A percentile compares a stretch with the other conserved stretches of the same genome.
These are phyloP conservation scores for Nemurella pictetii DNA, from an alignment of 2,888 invertebrate species.

Conservation along the genomic window DNA sequence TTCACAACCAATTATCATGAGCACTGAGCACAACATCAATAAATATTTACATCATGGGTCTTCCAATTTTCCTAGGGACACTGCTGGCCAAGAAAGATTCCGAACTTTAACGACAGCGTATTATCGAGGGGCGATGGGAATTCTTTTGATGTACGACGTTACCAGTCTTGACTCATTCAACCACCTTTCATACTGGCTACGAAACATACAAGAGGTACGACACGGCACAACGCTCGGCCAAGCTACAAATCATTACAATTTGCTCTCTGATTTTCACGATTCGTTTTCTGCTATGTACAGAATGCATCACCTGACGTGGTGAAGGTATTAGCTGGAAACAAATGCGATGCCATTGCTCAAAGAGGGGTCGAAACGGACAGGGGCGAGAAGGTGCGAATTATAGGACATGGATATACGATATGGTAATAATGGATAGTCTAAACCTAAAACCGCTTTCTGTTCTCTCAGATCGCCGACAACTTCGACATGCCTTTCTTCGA, in stretches of 20 bases:
- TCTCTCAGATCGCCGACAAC: conserved; percentile 74
- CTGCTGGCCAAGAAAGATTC: conserved; percentile 77
- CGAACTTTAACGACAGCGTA: conserved; percentile 85
- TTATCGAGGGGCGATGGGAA: conserved; percentile 89
- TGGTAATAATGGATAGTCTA: no score
- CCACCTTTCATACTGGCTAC: conserved; percentile 86
- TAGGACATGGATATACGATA: no score
- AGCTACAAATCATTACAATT: background rate
- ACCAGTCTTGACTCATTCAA: conserved; percentile 89
- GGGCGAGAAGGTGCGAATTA: conserved; percentile 70
- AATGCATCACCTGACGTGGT: conserved; percentile 86
- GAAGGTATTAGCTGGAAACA: conserved; percentile 83
- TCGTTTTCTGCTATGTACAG: conserved; percentile 54
- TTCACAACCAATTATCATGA: no score
- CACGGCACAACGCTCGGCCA: background rate
- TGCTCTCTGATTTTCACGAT: background rate
- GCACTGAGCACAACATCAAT: no score
- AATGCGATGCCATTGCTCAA: conserved; percentile 76
- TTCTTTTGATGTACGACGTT: conserved; percentile 87
- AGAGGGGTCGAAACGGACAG: conserved; percentile 77
- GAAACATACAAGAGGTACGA: conserved; percentile 84
- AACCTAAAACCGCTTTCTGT: background rate
- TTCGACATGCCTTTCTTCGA: conserved; percentile 89
- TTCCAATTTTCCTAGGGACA: conserved; percentile 66
- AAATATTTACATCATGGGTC: background rate